Conservation (phyloP, 1,140 invertebrate genomes). For the Riptortus pedestris region DNA sequence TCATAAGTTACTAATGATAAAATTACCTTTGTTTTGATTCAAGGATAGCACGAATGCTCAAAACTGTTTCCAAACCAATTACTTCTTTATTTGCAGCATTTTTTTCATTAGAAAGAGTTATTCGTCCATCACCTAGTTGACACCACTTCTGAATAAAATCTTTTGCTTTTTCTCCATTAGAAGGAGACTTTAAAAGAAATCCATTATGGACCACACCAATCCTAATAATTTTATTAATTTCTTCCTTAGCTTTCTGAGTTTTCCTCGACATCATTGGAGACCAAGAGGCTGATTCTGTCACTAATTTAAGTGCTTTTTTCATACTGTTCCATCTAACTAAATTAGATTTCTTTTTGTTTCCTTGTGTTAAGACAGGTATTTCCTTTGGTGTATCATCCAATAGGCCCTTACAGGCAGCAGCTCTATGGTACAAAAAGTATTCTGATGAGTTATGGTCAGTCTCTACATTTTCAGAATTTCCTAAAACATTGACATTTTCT, state of each 20-base stretch:
- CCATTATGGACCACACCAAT: slow-evolving; percentile 35
- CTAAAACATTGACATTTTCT: background rate
- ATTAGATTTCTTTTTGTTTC: slow-evolving; percentile 34
- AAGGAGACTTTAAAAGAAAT: slow-evolving; percentile 36
- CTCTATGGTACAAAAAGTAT: slow-evolving; percentile 28
- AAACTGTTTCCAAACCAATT: slow-evolving; percentile 44
- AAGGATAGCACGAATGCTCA: slow-evolving; percentile 50
- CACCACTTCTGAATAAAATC: slow-evolving; percentile 43
- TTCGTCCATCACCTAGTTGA: slow-evolving; percentile 42
- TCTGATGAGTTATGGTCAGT: slow-evolving; percentile 4
- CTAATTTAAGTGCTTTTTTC: slow-evolving; percentile 37
- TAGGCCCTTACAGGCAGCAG: slow-evolving; percentile 2
- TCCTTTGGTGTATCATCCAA: slow-evolving; percentile 32
- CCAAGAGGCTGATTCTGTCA: slow-evolving; percentile 34
- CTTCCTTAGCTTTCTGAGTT: slow-evolving; percentile 29
- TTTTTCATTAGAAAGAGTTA: slow-evolving; percentile 44
- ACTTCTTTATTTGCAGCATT: slow-evolving; percentile 45
- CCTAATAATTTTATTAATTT: background rate
- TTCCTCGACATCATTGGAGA: slow-evolving; percentile 37
- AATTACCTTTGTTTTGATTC: slow-evolving; percentile 46
- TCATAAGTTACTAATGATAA: too few species aligned
- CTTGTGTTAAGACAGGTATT: slow-evolving; percentile 30
- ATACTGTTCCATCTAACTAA: slow-evolving; percentile 35
- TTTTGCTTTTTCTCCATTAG: slow-evolving; percentile 42
- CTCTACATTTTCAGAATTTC: background rate